Base-by-base conservation (phyloP, 92 coral and sea anemone species). In the Isaurus tuberculatus region DNA sequence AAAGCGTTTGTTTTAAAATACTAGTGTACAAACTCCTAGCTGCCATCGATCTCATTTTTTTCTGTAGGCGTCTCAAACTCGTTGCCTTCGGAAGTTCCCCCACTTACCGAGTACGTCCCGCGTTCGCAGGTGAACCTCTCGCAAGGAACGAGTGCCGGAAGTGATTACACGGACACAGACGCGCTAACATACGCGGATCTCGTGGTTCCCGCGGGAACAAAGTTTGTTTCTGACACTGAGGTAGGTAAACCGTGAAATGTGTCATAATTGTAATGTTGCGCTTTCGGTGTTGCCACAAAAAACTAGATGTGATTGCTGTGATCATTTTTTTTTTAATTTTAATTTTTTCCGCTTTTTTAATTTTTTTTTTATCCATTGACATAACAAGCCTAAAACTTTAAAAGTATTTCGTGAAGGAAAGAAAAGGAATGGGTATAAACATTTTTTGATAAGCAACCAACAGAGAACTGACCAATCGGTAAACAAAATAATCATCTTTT, bases 81-180 rank as follows among this genome's bases (percentile, higher is more conserved):
- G n/a, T 61, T 92, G 73, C 83, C 93, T 43, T 80, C 85, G 15
- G 79, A 89, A 11, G 83, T 83, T 66, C 86, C 55, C 66, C 83
- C 72, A 25, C 88, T 87, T 0, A 91, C 92, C 20, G 95, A 89
- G 71, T 92, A 86, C 69, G 78, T 65, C 15, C 89, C 89, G 34
- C 83, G 91, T 75, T 78, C 90, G 43, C 79, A 86, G 84, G 94
- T 85, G 70, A 90, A 93, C 65, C 49, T 83, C 81, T 75, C 81
- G 29, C 81, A 75, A 20, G 61, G 90, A 67, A 89, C 97, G 5
- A 93, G 97, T 74, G 87, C 81, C 29, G 88, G 91, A 34, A 89
- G 89, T 20, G 97, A 91, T 1, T 93, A 93, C 75, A 93, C 97
- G 33, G 97, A 93, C 89, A 93, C 97, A 19, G 97, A 93, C 69